These are phyloP conservation scores for Sycophila sp. DNA, from an alignment of 1,140 invertebrate genomes.

Conservation along the genomic window DNA sequence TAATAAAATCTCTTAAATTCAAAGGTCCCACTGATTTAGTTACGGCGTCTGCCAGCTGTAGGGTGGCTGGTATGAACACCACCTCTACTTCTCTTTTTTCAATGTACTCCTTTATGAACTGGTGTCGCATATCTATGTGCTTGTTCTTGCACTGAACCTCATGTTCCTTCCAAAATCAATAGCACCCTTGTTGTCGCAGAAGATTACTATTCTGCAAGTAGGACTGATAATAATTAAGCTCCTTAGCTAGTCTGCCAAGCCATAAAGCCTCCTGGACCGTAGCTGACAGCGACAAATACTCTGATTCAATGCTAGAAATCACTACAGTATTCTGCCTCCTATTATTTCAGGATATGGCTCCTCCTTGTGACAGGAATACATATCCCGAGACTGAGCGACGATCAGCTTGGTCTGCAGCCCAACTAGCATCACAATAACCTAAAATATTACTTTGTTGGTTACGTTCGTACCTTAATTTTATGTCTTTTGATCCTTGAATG, in stretches of 20 bases:
- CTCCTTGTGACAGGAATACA: neutral
- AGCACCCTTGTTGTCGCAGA: neutral
- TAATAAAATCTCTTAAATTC: neutral
- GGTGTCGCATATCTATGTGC: neutral
- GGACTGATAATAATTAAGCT: neutral
- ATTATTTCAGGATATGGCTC: neutral
- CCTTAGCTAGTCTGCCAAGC: neutral
- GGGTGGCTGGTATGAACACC: neutral
- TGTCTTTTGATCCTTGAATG: slow-evolving; percentile 41
- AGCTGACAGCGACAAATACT: neutral
- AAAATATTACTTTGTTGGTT: neutral
- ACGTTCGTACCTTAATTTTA: slow-evolving; percentile 31
- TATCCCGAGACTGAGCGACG: neutral
- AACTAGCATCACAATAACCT: neutral
- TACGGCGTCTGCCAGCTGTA: neutral
- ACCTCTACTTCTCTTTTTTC: neutral
- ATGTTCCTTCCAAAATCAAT: neutral
- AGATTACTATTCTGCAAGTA: neutral
- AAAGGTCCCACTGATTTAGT: neutral
- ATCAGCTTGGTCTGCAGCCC: neutral
- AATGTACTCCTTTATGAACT: neutral
- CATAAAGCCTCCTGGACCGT: neutral
- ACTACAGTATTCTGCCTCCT: neutral
- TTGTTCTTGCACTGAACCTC: neutral
- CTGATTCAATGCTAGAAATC: neutral